Evolutionary conservation across 1,140 invertebrate species (phyloP).

Genomic region (Scylla paramamosain): DNA sequence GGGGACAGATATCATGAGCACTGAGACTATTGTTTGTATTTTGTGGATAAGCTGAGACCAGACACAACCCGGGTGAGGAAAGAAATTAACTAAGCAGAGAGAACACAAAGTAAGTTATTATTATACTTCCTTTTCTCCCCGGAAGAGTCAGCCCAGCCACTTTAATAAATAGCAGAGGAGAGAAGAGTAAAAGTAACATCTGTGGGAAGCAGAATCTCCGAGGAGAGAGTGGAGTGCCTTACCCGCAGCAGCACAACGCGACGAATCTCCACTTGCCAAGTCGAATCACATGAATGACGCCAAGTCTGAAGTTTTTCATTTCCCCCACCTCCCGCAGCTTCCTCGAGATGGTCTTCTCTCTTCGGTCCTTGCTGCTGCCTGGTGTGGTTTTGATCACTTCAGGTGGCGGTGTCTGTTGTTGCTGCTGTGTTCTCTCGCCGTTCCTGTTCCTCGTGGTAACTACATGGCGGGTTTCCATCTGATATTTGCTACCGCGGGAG

Average conservation of each 20-base stretch:
- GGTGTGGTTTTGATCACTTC: not conserved
- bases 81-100: no score
- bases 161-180: not conserved
- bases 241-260: slow-evolving; percentile 76
- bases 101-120: no score
- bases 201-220: not conserved
- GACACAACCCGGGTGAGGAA: no score
- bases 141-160: not conserved
- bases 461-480: slow-evolving; percentile 72
- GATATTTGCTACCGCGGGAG: slow-evolving; percentile 76
- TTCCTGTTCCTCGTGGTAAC: slow-evolving; percentile 47
- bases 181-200: slow-evolving; percentile 29
- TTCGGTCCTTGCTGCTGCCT: not conserved
- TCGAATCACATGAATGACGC: slow-evolving; percentile 71
- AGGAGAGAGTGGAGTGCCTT: slow-evolving; percentile 35
- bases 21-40: no score
- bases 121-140: not conserved
- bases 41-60: no score
- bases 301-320: slow-evolving; percentile 73
- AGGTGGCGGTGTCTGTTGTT: not conserved
- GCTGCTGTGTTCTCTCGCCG: not conserved
- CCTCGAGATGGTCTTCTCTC: slow-evolving; percentile 57
- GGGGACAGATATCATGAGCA: no score
- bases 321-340: slow-evolving; percentile 72
- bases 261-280: slow-evolving; percentile 75